Conservation (phyloP, 2,797 vertebrate genomes). For the Caiman crocodilus region DNA sequence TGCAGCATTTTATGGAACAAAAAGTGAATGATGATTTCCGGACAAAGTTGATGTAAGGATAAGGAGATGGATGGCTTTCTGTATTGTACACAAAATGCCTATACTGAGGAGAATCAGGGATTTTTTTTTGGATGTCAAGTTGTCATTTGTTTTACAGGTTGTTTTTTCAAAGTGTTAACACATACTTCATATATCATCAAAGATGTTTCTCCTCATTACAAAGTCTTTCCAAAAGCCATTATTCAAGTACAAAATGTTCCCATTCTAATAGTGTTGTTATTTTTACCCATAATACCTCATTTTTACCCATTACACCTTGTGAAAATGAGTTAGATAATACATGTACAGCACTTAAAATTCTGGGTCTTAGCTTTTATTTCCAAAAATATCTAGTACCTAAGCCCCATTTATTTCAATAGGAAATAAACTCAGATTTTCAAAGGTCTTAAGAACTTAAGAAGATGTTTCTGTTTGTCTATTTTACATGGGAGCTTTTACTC, state of each 20-base stretch:
- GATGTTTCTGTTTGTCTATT: too few relatives aligned
- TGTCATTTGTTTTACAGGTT: background rate
- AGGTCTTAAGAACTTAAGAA: too few relatives aligned
- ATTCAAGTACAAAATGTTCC: background rate
- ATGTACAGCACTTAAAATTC: too few relatives aligned
- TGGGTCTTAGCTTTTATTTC: too few relatives aligned
- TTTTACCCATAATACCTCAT: background rate
- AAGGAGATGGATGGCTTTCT: background rate
- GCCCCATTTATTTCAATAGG: too few relatives aligned
- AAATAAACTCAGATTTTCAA: too few relatives aligned
- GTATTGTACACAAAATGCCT: background rate
- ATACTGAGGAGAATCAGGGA: background rate
- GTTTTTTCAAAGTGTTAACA: background rate
- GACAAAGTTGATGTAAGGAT: too few relatives aligned
- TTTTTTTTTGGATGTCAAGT: background rate
- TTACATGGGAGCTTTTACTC: background rate
- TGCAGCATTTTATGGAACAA: too few relatives aligned
- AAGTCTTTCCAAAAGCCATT: background rate
- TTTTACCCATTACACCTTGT: too few relatives aligned
- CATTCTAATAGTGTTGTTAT: background rate
- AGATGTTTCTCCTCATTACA: background rate
- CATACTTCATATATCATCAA: fast-evolving
- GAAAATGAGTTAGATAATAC: too few relatives aligned
- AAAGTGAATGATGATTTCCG: too few relatives aligned
- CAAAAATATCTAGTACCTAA: too few relatives aligned